Conservation (phyloP, 2,113 vertebrate species). For the Ia io region DNA sequence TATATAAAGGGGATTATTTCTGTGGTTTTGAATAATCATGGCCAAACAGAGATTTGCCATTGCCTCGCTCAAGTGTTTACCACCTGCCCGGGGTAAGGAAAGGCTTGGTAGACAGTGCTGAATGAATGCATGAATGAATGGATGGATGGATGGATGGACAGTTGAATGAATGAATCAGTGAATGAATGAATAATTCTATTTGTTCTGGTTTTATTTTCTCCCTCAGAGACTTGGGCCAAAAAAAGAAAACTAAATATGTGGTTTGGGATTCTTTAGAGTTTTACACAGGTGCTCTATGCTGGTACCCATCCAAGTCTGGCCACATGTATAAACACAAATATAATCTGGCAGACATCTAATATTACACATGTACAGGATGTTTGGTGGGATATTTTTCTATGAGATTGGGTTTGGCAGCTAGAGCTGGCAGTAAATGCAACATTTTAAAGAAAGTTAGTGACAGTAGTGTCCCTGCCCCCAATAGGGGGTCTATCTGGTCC, state of each 20-base stretch:
- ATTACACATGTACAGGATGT: background rate
- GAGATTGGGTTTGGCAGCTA: background rate
- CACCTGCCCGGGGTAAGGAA: background rate
- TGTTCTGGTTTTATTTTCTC: constrained; percentile 12
- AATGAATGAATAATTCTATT: background rate
- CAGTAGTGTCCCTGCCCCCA: accelerated
- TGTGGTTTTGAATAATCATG: background rate
- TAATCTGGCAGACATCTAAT: background rate
- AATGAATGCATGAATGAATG: background rate
- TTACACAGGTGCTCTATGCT: background rate
- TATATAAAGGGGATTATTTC: background rate
- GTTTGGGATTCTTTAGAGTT: background rate
- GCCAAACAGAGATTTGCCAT: background rate
- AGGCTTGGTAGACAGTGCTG: background rate
- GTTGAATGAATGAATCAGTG: background rate
- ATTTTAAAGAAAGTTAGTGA: background rate
- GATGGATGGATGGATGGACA: accelerated
- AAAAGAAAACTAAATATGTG: background rate
- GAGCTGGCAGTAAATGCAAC: background rate
- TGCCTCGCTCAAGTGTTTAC: background rate
- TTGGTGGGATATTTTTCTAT: background rate
- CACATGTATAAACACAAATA: background rate
- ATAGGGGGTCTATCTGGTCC: background rate
- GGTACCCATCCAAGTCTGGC: background rate
- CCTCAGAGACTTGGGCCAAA: background rate